Evolutionary conservation across 2,888 invertebrate genomes (phyloP).

Genomic region (Achlya flavicornis): DNA sequence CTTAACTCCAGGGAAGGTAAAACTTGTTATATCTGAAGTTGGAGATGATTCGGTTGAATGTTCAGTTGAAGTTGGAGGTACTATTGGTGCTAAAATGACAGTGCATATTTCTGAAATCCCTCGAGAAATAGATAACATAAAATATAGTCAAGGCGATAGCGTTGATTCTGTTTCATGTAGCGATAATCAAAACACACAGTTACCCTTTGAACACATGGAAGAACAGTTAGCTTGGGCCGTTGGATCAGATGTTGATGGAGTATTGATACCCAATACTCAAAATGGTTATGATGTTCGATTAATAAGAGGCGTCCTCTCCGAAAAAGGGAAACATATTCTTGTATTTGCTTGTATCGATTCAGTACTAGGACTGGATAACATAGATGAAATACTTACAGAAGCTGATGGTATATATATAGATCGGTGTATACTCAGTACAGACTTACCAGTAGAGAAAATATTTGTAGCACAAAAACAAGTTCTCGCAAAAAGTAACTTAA

Average conservation of each 20-base stretch:
- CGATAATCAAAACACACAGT: slow-evolving; percentile 81
- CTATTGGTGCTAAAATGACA: slow-evolving; percentile 76
- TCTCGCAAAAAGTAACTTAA: slow-evolving; percentile 91
- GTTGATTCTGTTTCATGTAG: slow-evolving; percentile 61
- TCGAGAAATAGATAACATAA: slow-evolving; percentile 63
- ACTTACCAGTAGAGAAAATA: slow-evolving; percentile 93
- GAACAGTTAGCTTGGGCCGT: slow-evolving; percentile 76
- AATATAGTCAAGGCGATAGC: slow-evolving; percentile 69
- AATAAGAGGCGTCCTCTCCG: slow-evolving; percentile 58
- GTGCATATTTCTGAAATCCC: slow-evolving; percentile 81
- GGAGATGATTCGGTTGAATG: slow-evolving; percentile 80
- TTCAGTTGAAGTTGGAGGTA: slow-evolving; percentile 79
- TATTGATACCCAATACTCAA: slow-evolving; percentile 67
- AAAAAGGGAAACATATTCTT: slow-evolving; percentile 74
- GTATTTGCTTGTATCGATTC: slow-evolving; percentile 72
- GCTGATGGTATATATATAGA: slow-evolving; percentile 96
- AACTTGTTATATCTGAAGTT: slow-evolving; percentile 61
- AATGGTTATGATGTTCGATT: slow-evolving; percentile 56
- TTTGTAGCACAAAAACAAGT: slow-evolving; percentile 95
- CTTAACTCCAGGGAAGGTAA: slow-evolving; percentile 63
- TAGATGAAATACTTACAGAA: slow-evolving; percentile 90
- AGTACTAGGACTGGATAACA: slow-evolving; percentile 62
- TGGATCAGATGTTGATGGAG: slow-evolving; percentile 70
- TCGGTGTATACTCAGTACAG: slow-evolving; percentile 92
- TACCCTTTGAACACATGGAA: slow-evolving; percentile 87